Conservation (phyloP, 2,888 invertebrate genomes). For the Eudasyphora cyanicolor region DNA sequence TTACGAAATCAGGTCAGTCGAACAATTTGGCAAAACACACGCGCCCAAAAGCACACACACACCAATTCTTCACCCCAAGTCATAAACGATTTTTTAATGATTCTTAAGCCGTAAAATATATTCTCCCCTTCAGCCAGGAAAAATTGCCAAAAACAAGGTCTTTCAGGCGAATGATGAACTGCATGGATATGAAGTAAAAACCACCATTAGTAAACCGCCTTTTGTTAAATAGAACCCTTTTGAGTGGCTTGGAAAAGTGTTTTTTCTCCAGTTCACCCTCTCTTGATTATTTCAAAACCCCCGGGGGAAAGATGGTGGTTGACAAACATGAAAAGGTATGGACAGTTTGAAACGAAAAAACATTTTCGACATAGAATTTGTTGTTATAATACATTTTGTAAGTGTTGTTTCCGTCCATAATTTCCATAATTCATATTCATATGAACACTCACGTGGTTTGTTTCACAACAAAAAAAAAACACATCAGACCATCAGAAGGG, state of each 20-base stretch:
- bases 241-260: neutral
- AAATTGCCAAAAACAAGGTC: conserved; percentile 13
- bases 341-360: conserved; percentile 29
- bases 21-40: conserved; percentile 31
- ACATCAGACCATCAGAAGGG: conserved; percentile 12
- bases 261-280: neutral
- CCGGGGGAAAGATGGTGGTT: conserved; percentile 35
- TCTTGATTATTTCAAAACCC: conserved; percentile 37
- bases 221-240: conserved; percentile 38
- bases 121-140: neutral
- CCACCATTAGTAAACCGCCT: conserved; percentile 52
- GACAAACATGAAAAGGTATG: conserved; percentile 50
- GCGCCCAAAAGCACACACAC: conserved; percentile 16
- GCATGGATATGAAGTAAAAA: conserved; percentile 37
- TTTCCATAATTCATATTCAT: conserved; percentile 77
- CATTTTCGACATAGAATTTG: conserved; percentile 43
- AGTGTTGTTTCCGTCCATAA: conserved; percentile 67
- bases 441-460: conserved; percentile 62
- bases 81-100: conserved; percentile 33
- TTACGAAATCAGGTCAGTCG: conserved; percentile 62
- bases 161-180: conserved; percentile 41
- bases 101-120: conserved; percentile 29
- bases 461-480: no score
- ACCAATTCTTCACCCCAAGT: conserved; percentile 4
- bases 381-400: conserved; percentile 63